Evolutionary conservation across 2,797 vertebrate genomes (phyloP), one percentile per base, ranked within the genome.

Genomic region (Heteromormyrus szaboi): DNA sequence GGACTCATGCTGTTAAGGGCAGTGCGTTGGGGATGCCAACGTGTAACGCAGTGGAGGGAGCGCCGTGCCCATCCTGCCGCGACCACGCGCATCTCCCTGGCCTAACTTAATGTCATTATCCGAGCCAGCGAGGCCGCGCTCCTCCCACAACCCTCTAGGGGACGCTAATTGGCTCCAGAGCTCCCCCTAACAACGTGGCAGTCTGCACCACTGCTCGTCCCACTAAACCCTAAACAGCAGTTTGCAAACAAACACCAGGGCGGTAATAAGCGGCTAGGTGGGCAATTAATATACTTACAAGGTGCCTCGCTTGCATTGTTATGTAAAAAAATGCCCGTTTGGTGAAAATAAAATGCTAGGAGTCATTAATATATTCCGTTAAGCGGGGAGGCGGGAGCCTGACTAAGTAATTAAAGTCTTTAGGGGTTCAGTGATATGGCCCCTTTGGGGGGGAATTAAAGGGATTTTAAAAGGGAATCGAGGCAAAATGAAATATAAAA

Each of bases 261-360:
- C 91, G 93, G 97, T 97, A 97, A 99, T 98, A 97, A 97, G 97
- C 96, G 96, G 96, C 97, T 96, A 97, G 97, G 97, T 97, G 97
- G 97, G 97, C 98, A 99, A 99, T 98, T 98, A 98, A 98, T 98
- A 97, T 97, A 97, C 97, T 98, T 98, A 97, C 97, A 98, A 97
- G 98, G 96, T 97, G 97, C 97, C 97, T 98, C 95, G 98, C 99
- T 98, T 99, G 97, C 97, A 98, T 98, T 97, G 97, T 94, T 94
- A 94, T 94, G 91, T 94, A 93, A 91, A 94, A 94, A 92, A 93
- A 92, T 92, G 93, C 92, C 93, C 90, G 94, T 95, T 94, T 95
- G 94, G 93, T 92, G 92, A 89, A 96, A 90, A 84, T 17, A 50
- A 90, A 91, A 91, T 90, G 91, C 95, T 96, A 96, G 96, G 95